Base-by-base conservation (phyloP, 2,888 invertebrate species). In the Diaprepes abbreviatus region DNA sequence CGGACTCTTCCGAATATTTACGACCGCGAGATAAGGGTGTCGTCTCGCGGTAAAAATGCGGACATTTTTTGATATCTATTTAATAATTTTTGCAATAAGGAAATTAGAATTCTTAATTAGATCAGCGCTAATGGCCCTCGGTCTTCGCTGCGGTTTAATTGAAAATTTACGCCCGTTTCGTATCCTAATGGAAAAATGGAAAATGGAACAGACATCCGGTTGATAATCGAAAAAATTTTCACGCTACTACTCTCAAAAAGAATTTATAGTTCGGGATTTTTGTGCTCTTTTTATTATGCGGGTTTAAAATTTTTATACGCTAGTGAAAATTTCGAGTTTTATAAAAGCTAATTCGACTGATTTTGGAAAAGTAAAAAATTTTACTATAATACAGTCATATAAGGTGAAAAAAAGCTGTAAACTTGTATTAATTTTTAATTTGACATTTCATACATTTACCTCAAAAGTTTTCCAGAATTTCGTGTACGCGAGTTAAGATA, bases 31-130 rank as follows among this genome's bases (percentile, higher is more conserved):
- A 70, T 70, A 70, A 70, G 70, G 50, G 10, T 62, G 62, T 57
- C 48, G 38, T 62, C 55, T 48, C 50, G 65, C 59, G 60, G 55
- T 70, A 70, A 70, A 70, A 70, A 60, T 57, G 70, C 65, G 70
- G 70, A 70, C 66, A 70, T 64, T 68, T 71, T 70, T 72, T 69
- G 72, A 72, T 72, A 72, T 69, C 69, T 72, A 69, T 72, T 72
- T 70, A 72, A 72, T 70, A 72, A 72, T 72, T 72, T 70, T 72
- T 70, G 72, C 70, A 72, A 72, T 72, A 70, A 72, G 72, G 72
- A 72, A 72, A 72, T 72, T 70, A 70, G 72, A 67, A 70, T 72
- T 70, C 70, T 72, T 72, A 72, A 72, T 72, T 72, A 72, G 72
- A 72, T 72, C 69, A 69, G 33, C 66, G 72, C 66, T 72, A 72